A percentile compares a stretch with the other conserved stretches of the same genome.
Evolutionary conservation across 2,888 invertebrate species (phyloP).

Genomic region (Julus scandinavius): DNA sequence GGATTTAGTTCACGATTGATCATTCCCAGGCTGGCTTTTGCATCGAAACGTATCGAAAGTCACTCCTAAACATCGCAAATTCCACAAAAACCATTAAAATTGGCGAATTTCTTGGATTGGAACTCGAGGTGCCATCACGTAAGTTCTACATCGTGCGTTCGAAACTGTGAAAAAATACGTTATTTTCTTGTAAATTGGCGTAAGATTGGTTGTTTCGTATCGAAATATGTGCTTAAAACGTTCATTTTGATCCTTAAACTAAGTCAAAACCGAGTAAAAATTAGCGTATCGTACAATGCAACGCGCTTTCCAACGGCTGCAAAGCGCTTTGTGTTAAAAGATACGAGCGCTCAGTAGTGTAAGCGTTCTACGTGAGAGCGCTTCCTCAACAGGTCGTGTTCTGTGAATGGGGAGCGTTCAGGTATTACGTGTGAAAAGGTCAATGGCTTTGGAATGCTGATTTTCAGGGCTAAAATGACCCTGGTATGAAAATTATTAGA

Average conservation of each 20-base stretch:
- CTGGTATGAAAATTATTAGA: too few species aligned
- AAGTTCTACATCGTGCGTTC: neutral
- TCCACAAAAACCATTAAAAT: neutral
- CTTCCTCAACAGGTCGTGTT: neutral
- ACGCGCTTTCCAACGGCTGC: neutral
- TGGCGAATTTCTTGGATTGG: neutral
- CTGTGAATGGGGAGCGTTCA: neutral
- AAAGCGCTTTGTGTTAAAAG: neutral
- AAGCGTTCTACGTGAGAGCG: neutral
- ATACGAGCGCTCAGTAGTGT: neutral
- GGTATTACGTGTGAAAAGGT: neutral
- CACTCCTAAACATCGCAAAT: too few species aligned
- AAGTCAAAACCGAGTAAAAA: neutral
- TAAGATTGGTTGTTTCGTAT: neutral
- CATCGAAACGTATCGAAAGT: too few species aligned
- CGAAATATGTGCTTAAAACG: neutral
- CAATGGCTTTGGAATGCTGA: too few species aligned
- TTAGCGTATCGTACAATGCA: neutral
- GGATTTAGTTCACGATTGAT: too few species aligned
- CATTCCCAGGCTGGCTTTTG: too few species aligned
- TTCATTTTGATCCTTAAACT: too few species aligned
- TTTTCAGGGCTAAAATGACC: too few species aligned
- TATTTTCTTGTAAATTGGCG: neutral
- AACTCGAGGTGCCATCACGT: neutral
- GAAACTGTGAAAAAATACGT: too few species aligned